These are phyloP conservation scores for Aquila chrysaetos DNA, from an alignment of 2,797 vertebrate genomes.

Conservation along the genomic window DNA sequence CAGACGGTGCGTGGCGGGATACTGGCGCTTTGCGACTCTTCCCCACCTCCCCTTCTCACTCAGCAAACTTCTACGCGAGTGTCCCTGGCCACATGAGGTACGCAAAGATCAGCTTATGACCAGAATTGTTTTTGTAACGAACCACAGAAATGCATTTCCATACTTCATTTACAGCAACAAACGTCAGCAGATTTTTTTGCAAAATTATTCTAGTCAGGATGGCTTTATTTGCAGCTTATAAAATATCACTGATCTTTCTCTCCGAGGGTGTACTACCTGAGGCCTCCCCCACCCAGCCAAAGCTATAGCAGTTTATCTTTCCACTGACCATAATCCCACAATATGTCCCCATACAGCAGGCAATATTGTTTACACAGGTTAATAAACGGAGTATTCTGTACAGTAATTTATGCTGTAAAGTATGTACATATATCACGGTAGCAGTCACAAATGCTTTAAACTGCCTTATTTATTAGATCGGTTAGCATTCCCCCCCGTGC, in stretches of 20 bases:
- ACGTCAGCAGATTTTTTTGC: neutral
- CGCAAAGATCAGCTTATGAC: neutral
- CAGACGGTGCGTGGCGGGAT: rapidly evolving
- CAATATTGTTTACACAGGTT: constrained; percentile 40
- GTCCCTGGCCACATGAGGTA: neutral
- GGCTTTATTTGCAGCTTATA: neutral
- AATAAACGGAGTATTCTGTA: constrained; percentile 47
- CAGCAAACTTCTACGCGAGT: rapidly evolving
- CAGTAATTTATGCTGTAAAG: constrained; percentile 68
- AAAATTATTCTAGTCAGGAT: neutral
- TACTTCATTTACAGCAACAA: neutral
- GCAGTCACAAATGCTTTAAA: constrained; percentile 51
- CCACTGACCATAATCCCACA: neutral
- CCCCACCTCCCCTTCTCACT: neutral
- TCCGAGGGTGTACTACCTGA: neutral
- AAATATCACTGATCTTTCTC: neutral
- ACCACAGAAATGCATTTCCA: neutral
- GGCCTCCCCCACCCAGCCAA: neutral
- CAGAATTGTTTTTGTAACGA: neutral
- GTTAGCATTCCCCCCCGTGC: neutral
- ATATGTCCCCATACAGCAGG: neutral
- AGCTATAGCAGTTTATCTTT: constrained; percentile 4
- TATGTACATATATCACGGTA: constrained; percentile 51
- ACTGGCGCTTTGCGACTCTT: rapidly evolving
- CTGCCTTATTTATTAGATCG: constrained; percentile 51